These are phyloP conservation scores for Chymomyza amoena DNA, from an alignment of 2,888 invertebrate species.

Conservation along the genomic window DNA sequence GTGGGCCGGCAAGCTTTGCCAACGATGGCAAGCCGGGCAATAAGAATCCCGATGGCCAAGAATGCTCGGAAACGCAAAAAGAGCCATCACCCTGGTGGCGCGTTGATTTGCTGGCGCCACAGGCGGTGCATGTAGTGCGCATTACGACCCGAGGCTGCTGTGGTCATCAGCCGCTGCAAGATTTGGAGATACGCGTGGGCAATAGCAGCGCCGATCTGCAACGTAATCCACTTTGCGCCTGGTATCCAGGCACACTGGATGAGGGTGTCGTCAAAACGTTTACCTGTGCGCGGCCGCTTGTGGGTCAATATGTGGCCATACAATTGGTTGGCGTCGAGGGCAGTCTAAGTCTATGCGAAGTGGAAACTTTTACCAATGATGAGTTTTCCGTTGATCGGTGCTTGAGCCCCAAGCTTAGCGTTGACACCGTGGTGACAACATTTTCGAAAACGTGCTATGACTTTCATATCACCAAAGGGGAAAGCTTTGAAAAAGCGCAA, in stretches of 20 bases:
- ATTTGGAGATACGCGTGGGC: constrained; percentile 93
- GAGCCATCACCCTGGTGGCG: constrained; percentile 97
- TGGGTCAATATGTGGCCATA: constrained; percentile 92
- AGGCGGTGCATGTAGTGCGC: constrained; percentile 90
- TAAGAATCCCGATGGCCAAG: constrained; percentile 89
- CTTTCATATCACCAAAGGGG: constrained; percentile 89
- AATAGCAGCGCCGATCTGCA: constrained; percentile 93
- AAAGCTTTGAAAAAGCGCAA: constrained; percentile 89
- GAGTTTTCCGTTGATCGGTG: constrained; percentile 93
- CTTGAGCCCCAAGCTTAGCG: constrained; percentile 85
- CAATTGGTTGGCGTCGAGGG: constrained; percentile 95
- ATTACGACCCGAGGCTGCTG: constrained; percentile 85
- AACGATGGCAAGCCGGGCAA: constrained; percentile 92
- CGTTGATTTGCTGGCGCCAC: constrained; percentile 90
- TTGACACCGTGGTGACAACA: constrained; percentile 89
- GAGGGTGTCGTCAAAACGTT: constrained; percentile 96
- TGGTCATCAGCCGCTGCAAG: constrained; percentile 93
- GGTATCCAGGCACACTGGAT: constrained; percentile 95
- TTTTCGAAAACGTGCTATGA: constrained; percentile 94
- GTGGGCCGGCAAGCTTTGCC: constrained; percentile 89
- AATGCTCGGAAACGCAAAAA: constrained; percentile 93
- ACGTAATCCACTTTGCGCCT: constrained; percentile 93
- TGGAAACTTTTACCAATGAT: constrained; percentile 94
- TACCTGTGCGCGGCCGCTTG: constrained; percentile 89
- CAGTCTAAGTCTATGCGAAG: constrained; percentile 92